Evolutionary conservation across 2,113 vertebrate genomes (phyloP).

Genomic region (Melanostigma gelatinosum): DNA sequence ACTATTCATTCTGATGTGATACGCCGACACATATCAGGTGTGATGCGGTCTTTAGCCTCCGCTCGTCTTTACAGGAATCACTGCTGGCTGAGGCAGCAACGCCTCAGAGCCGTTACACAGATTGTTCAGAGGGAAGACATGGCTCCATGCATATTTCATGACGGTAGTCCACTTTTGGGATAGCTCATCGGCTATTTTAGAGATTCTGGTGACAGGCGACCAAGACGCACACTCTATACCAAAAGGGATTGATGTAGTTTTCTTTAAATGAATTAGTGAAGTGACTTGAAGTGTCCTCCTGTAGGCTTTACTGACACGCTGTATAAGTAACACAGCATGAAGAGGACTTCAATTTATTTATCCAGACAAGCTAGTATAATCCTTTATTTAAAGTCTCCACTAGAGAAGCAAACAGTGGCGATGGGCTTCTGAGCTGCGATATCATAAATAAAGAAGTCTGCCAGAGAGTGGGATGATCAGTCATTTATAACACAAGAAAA

Average conservation of each 20-base stretch:
- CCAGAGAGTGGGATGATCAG: constrained; percentile 21
- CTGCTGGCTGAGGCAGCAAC: not conserved
- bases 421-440: not conserved
- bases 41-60: constrained; percentile 9
- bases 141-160: constrained; percentile 63
- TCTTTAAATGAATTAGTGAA: constrained; percentile 29
- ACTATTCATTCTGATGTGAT: constrained; percentile 73
- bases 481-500: constrained; percentile 64
- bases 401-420: not conserved
- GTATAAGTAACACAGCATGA: constrained; percentile 19
- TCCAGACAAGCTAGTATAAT: not conserved
- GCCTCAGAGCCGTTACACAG: constrained; percentile 19
- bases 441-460: constrained; percentile 1
- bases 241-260: constrained; percentile 23
- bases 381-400: constrained; percentile 3
- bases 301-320: constrained; percentile 11
- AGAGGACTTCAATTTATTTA: constrained; percentile 14
- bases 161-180: constrained; percentile 36
- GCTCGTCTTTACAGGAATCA: constrained; percentile 57
- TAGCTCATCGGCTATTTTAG: constrained; percentile 34
- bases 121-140: constrained; percentile 34
- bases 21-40: constrained; percentile 65
- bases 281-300: constrained; percentile 23
- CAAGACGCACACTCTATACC: constrained; percentile 2
- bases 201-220: constrained; percentile 19